These are phyloP conservation scores for Trachythela sp. DNA, from an alignment of 64 coral and sea anemone genomes.

Conservation along the genomic window DNA sequence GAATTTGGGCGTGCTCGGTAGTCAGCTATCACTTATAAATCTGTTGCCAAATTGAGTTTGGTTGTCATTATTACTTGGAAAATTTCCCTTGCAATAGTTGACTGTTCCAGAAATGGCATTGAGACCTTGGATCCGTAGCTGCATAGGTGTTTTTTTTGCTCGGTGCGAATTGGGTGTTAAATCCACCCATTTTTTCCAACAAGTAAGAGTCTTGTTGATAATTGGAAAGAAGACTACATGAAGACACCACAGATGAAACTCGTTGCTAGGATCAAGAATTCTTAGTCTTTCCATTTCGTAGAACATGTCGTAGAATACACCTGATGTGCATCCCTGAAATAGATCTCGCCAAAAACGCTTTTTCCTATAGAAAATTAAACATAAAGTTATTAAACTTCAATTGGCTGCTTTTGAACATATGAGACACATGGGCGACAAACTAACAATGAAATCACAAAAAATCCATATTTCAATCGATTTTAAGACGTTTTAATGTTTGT, in stretches of 20 bases:
- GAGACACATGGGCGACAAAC: too few relatives aligned
- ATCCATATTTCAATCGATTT: too few relatives aligned
- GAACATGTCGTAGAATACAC: background rate
- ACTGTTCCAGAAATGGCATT: conserved; percentile 18
- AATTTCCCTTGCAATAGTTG: conserved; percentile 2
- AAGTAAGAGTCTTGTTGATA: conserved; percentile 10
- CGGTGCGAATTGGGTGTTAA: background rate
- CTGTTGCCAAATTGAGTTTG: conserved; percentile 11
- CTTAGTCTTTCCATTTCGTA: background rate
- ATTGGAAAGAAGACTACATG: background rate
- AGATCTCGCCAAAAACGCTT: conserved; percentile 7
- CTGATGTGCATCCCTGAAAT: conserved; percentile 18
- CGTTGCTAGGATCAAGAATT: conserved; percentile 6
- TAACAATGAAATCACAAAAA: too few relatives aligned
- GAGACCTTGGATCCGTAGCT: conserved; percentile 8
- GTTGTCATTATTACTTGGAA: background rate
- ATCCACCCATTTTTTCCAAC: conserved; percentile 14
- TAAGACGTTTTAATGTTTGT: too few relatives aligned
- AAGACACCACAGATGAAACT: conserved; percentile 11
- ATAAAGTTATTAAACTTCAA: too few relatives aligned
- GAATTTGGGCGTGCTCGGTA: too few relatives aligned
- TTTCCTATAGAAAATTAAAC: background rate
- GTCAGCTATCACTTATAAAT: too few relatives aligned
- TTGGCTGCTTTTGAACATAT: too few relatives aligned
- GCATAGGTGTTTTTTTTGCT: background rate